Evolutionary conservation across 2,888 invertebrate genomes (phyloP).

Genomic region (Himalopsyche japonica): DNA sequence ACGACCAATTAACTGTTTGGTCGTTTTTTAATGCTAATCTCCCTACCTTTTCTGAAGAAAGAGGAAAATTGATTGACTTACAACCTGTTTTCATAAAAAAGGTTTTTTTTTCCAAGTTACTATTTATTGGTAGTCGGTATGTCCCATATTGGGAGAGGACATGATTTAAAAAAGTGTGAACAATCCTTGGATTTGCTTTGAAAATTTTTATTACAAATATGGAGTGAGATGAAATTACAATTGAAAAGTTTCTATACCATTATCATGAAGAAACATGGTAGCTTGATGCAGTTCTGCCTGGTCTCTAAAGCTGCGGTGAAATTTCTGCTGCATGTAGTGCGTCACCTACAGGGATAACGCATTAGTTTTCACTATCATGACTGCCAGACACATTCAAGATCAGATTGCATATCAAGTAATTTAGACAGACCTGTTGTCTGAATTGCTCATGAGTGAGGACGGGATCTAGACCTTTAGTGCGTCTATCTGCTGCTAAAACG

Average conservation of each 20-base stretch:
- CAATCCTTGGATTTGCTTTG: too few species aligned
- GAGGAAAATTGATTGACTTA: too few species aligned
- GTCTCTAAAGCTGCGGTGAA: conserved; percentile 79
- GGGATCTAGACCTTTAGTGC: conserved; percentile 72
- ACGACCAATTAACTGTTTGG: too few species aligned
- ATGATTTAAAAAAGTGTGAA: too few species aligned
- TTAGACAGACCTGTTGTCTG: conserved; percentile 48
- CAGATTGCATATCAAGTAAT: neutral
- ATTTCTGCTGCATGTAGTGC: conserved; percentile 68
- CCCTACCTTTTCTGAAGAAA: too few species aligned
- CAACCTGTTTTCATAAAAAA: too few species aligned
- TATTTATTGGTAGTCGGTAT: too few species aligned
- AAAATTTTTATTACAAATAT: too few species aligned
- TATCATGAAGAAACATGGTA: conserved; percentile 95
- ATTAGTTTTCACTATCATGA: neutral
- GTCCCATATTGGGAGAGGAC: too few species aligned
- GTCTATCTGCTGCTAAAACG: conserved; percentile 76
- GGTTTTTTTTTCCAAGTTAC: too few species aligned
- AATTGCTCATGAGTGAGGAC: conserved; percentile 84
- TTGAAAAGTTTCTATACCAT: conserved; percentile 62
- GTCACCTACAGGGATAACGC: conserved; percentile 52
- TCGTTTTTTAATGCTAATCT: too few species aligned
- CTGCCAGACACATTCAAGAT: neutral
- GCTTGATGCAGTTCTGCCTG: conserved; percentile 91
- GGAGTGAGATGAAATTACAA: neutral